Percentiles rank a stretch among this genome's conserved stretches.
Conservation (phyloP, 30 jellyfish, hydroid and myxozoan species). For the Aurelia coerulea region DNA sequence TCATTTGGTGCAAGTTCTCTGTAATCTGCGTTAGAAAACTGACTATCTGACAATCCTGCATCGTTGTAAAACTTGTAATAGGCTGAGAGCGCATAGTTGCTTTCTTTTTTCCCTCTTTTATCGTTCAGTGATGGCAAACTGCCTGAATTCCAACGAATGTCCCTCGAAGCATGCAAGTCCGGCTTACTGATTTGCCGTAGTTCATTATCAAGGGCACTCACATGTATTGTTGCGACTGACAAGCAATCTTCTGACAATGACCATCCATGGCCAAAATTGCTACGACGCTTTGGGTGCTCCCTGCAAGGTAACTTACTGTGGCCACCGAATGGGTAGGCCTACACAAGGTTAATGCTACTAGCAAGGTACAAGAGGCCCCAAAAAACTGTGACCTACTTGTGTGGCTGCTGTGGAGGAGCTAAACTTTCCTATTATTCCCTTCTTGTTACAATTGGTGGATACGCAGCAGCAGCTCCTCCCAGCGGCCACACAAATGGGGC, state of each 20-base stretch:
- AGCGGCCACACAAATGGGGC: too few species aligned
- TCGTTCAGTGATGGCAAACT: too few species aligned
- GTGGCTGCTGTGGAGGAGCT: too few species aligned
- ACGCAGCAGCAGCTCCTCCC: too few species aligned
- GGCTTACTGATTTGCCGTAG: constrained; percentile 42
- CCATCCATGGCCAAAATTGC: neutral
- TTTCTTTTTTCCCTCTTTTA: too few species aligned
- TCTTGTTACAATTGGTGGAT: too few species aligned
- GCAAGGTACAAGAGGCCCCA: neutral
- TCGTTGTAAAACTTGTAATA: neutral
- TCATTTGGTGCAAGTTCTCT: too few species aligned
- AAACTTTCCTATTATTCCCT: too few species aligned
- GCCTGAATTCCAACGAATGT: too few species aligned
- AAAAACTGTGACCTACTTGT: neutral
- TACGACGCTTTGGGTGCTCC: neutral
- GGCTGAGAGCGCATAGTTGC: neutral
- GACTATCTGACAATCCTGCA: neutral
- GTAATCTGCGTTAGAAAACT: too few species aligned
- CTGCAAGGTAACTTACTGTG: constrained; percentile 18
- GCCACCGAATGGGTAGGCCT: constrained; percentile 65
- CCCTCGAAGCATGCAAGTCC: constrained; percentile 16
- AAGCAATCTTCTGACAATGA: constrained; percentile 31
- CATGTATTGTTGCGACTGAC: constrained; percentile 64
- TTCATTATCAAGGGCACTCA: constrained; percentile 55
- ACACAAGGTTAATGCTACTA: neutral